Conservation (phyloP, 2,113 vertebrate genomes). For the Ptilonorhynchus violaceus region DNA sequence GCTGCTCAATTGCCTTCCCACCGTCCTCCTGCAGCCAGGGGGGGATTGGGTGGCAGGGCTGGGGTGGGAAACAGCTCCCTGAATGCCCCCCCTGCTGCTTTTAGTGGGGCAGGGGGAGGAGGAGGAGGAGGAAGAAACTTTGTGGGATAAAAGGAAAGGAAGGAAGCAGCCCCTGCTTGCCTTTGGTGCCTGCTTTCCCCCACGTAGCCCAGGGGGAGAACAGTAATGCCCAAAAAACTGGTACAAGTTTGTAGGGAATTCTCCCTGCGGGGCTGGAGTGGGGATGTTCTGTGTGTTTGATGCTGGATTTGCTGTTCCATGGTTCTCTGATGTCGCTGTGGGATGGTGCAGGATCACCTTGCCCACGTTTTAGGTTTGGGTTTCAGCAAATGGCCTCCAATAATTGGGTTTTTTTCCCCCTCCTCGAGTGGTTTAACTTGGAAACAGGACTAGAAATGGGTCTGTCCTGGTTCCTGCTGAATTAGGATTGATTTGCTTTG, state of each 20-base stretch:
- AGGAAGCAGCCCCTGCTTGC: neutral
- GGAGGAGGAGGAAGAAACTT: neutral
- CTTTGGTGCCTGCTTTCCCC: neutral
- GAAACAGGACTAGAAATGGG: neutral
- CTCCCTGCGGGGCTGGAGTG: fast-evolving
- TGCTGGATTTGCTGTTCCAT: fast-evolving
- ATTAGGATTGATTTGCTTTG: neutral
- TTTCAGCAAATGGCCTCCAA: neutral
- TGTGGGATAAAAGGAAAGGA: neutral
- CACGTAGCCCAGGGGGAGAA: neutral
- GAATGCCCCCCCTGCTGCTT: neutral
- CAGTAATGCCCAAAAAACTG: neutral
- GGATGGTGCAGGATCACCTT: fast-evolving
- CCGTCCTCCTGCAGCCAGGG: neutral
- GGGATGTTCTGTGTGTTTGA: fast-evolving
- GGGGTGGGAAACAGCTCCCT: neutral
- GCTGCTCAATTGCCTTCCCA: conserved; percentile 19
- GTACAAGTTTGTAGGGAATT: neutral
- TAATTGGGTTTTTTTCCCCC: too few relatives aligned
- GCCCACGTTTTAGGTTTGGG: fast-evolving
- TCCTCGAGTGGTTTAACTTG: neutral
- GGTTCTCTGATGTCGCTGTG: fast-evolving
- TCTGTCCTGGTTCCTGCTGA: neutral
- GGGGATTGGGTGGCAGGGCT: neutral
- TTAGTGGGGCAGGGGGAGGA: neutral